Conservation (phyloP, 2,888 invertebrate genomes). For the Stenodera caucasica region DNA sequence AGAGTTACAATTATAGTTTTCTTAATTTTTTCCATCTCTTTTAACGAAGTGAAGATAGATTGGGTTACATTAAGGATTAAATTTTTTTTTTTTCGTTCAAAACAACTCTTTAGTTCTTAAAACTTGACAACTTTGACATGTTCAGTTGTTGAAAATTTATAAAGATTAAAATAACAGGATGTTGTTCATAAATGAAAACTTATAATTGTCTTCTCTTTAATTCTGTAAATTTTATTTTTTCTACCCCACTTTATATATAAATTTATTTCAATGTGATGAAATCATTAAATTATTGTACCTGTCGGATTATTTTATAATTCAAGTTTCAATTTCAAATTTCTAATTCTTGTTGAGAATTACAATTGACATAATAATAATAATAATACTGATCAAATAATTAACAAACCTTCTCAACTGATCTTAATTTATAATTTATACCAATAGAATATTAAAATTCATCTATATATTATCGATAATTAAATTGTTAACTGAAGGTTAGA, state of each 20-base stretch:
- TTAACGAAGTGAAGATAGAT: slow-evolving; percentile 3
- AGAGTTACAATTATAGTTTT: neutral
- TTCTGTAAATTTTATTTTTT: neutral
- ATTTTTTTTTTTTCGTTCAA: neutral
- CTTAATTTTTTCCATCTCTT: neutral
- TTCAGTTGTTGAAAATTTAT: neutral
- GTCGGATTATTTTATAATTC: neutral
- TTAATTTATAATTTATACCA: too few relatives aligned
- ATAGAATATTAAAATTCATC: too few relatives aligned
- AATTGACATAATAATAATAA: too few relatives aligned
- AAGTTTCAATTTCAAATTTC: slow-evolving; percentile 1
- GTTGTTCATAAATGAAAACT: neutral
- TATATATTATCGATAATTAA: too few relatives aligned
- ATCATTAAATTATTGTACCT: neutral
- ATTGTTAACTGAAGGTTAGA: too few relatives aligned
- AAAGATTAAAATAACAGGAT: slow-evolving; percentile 2
- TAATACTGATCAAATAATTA: neutral
- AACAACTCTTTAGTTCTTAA: neutral
- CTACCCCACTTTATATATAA: neutral
- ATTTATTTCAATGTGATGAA: neutral
- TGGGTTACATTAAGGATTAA: neutral
- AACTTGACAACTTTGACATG: slow-evolving; percentile 6
- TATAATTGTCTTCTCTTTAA: neutral
- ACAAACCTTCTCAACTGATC: neutral
- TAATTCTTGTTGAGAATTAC: neutral